Evolutionary conservation across 2,113 vertebrate genomes (phyloP), one percentile per base, ranked within the genome.

Genomic region (Megaceryle torquata): DNA sequence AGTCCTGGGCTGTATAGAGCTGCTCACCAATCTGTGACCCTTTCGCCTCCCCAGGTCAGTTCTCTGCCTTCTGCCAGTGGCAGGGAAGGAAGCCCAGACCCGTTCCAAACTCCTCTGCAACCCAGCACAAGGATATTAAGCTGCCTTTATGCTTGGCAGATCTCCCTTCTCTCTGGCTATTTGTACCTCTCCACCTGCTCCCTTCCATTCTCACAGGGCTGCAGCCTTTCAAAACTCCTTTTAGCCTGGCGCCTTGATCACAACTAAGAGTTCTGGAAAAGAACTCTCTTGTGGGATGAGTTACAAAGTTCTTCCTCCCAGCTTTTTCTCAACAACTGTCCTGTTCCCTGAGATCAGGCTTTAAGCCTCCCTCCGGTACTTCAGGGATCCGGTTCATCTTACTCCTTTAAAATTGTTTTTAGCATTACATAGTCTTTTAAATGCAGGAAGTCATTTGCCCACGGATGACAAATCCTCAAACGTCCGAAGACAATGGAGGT

Each of bases 1-100:
- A 35, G n/a, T 10, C 21, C 21, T 43, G n/a, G 60, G 69, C 5
- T 4, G 17, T 2, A 3, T 5, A 20, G 2, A 82, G 53, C 65
- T 90, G 59, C 76, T n/a, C 44, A 2, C 0, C 0, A 28, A 16
- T 2, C 57, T 29, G 3, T 0, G 0, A 51, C 25, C 21, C 43
- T 75, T 37, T 29, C 0, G 6, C 41, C 35, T 79, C 35, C 63
- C 46, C 25, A 28, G 41, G 29, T n/a, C 65, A 25, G 17, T 20
- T 41, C 53, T 39, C 54, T 78, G 22, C 65, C 64, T 61, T 37
- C 76, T 79, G 48, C 64, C 37, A 10, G 50, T 24, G n/a, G 15
- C 59, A 76, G 63, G 24, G 18, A 33, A 33, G 39, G 20, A 79
- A 74, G 28, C 31, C 67, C 70, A 76, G 69, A 35, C 10, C 22